A percentile compares a stretch with the other conserved stretches of the same genome.
Conservation (phyloP, 2,888 invertebrate genomes). For the Cheilosia soror region DNA sequence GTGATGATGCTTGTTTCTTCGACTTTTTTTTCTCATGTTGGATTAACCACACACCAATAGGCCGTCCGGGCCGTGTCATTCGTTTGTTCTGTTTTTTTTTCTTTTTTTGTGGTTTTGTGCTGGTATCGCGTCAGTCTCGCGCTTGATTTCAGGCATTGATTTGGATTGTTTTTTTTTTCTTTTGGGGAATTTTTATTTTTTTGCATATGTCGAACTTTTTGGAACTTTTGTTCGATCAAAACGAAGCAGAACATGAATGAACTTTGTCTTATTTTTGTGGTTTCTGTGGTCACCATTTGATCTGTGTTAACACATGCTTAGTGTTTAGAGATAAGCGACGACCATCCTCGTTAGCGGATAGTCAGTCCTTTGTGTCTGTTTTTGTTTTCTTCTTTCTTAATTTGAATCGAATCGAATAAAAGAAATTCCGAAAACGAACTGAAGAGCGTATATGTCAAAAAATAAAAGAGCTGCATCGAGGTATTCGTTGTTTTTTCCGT, state of each 20-base stretch:
- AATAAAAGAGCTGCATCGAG: constrained; percentile 51
- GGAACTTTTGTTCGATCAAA: constrained; percentile 53
- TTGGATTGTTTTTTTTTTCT: constrained; percentile 24
- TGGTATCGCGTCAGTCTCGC: constrained; percentile 73
- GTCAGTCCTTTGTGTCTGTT: constrained; percentile 20
- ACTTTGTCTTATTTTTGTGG: constrained; percentile 59
- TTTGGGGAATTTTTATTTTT: constrained; percentile 21
- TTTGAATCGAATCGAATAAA: constrained; percentile 66
- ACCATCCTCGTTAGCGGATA: constrained; percentile 65
- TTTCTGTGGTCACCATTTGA: constrained; percentile 70
- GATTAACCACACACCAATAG: constrained; percentile 50
- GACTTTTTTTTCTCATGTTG: constrained; percentile 29
- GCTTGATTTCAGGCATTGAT: constrained; percentile 72
- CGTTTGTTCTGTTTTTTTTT: constrained; percentile 21
- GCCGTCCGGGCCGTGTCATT: constrained; percentile 56
- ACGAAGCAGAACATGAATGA: constrained; percentile 66
- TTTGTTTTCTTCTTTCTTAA: constrained; percentile 7
- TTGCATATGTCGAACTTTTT: constrained; percentile 43
- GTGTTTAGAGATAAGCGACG: constrained; percentile 72
- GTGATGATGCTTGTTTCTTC: constrained; percentile 48
- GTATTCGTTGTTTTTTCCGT: constrained; percentile 53
- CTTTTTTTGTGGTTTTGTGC: constrained; percentile 46
- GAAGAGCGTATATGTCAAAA: constrained; percentile 24
- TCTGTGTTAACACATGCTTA: constrained; percentile 74
- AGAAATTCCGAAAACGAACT: constrained; percentile 66